Base-by-base conservation (phyloP, 2,113 vertebrate species). In the Psittacara wagleri region DNA sequence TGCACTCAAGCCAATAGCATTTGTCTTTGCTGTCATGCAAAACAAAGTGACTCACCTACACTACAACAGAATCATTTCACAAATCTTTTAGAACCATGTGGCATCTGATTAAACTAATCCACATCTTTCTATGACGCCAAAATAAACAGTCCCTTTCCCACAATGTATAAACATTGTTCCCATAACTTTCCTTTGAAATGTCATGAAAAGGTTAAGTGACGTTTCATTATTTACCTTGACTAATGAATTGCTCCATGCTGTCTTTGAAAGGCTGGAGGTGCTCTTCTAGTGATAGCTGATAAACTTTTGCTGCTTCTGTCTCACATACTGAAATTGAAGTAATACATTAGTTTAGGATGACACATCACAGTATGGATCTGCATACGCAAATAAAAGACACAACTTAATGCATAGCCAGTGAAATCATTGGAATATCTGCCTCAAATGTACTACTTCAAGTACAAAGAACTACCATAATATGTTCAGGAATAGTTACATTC, bases 251-350 rank as follows among this genome's bases (percentile, higher is more conserved):
- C 23, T 99, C 99, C 99, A 99, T 99, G 95, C 98, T 99, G 88
- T 98, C 98, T 98, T 99, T 99, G 97, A 99, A 99, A 88, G 99
- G 99, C 89, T 99, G 99, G 78, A 99, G 97, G 94, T 99, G 98
- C n/a, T 99, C 99, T 73, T 98, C 98, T 37, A 98, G 98, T 29
- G 99, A 99, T 68, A 98, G 97, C 69, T 98, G 98, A 95, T 98
- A 99, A 66, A 99, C 99, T 94, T 99, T 99, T 62, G 98, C 99
- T 5, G 99, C 98, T 97, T 99, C 98, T 74, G 98, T 98, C 69
- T 98, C 99, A 95, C 99, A 99, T 25, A 94, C 99, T 99, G 98
- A 94, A 98, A 98, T 86, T 54, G 74, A 95, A 97, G 57, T 77
- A 88, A 97, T 22, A 97, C 35, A 91, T 67, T 81, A 90, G 41